Conservation (phyloP, 1,140 invertebrate genomes). For the Holotrichia oblita region DNA sequence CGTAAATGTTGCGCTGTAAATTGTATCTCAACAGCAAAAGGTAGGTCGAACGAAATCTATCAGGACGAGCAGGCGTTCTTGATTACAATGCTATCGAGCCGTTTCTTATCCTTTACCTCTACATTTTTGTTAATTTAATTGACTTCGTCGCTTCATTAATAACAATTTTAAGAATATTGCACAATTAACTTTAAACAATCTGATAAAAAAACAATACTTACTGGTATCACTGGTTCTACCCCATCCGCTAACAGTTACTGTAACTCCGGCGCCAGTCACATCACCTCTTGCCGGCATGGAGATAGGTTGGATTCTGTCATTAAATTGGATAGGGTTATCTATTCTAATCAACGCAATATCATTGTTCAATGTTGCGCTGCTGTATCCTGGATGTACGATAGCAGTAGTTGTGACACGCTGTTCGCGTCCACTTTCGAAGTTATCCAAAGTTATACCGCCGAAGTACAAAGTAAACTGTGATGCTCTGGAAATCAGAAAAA, state of each 20-base stretch:
- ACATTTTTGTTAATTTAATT: too few species aligned
- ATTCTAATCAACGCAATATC: slow-evolving; percentile 67
- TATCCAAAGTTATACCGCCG: slow-evolving; percentile 48
- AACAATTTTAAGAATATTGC: too few species aligned
- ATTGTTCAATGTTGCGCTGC: slow-evolving; percentile 61
- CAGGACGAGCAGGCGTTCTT: too few species aligned
- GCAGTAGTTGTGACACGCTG: slow-evolving; percentile 58
- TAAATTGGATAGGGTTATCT: slow-evolving; percentile 61
- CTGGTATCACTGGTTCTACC: slow-evolving; percentile 61
- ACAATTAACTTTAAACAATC: too few species aligned
- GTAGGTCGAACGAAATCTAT: too few species aligned
- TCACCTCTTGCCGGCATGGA: slow-evolving; percentile 55
- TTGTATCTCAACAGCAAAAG: too few species aligned
- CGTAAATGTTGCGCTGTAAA: too few species aligned
- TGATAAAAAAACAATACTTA: not conserved
- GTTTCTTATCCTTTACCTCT: too few species aligned
- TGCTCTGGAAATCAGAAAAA: slow-evolving; percentile 40
- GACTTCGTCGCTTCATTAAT: too few species aligned
- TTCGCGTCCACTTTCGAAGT: slow-evolving; percentile 57
- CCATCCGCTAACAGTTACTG: slow-evolving; percentile 58
- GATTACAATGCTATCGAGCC: too few species aligned
- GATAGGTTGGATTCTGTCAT: slow-evolving; percentile 61
- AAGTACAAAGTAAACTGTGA: slow-evolving; percentile 35
- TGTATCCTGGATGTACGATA: slow-evolving; percentile 62
- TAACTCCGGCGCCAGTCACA: slow-evolving; percentile 54